Percentiles rank a stretch among this genome's conserved stretches.
These are phyloP conservation scores for Pecten maximus DNA, from an alignment of 2,888 invertebrate species.

Conservation along the genomic window DNA sequence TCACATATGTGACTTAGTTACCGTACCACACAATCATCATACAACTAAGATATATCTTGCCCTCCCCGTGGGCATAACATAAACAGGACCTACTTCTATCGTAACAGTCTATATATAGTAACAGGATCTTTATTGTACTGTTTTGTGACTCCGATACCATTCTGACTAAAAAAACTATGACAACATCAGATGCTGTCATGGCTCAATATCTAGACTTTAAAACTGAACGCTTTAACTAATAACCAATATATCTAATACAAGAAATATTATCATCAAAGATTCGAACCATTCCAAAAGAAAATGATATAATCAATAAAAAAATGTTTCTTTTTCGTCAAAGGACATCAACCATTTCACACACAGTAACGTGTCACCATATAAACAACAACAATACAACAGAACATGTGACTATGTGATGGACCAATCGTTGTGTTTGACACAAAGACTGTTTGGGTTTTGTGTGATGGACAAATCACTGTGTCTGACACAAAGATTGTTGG, in stretches of 20 bases:
- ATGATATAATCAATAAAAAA: conserved; percentile 32
- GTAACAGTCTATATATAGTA: conserved; percentile 32
- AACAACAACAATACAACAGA: conserved; percentile 38
- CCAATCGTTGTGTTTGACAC: conserved; percentile 59
- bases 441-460: conserved; percentile 43
- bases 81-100: conserved; percentile 34
- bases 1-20: not conserved
- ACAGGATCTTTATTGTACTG: conserved; percentile 25
- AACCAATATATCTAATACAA: conserved; percentile 27
- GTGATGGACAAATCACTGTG: conserved; percentile 25
- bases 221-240: conserved; percentile 35
- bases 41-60: conserved; percentile 35
- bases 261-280: conserved; percentile 6
- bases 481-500: conserved; percentile 6
- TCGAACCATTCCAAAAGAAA: conserved; percentile 30
- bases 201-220: conserved; percentile 17
- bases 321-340: conserved; percentile 24
- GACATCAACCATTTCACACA: conserved; percentile 33
- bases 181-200: not conserved
- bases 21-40: conserved; percentile 1
- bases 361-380: conserved; percentile 10
- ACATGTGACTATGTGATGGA: conserved; percentile 64
- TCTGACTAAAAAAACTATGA: conserved; percentile 8
- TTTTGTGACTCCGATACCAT: conserved; percentile 28
- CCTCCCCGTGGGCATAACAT: not conserved